Base-by-base conservation (phyloP, 1,140 invertebrate species). In the Dendrolimus punctatus region DNA sequence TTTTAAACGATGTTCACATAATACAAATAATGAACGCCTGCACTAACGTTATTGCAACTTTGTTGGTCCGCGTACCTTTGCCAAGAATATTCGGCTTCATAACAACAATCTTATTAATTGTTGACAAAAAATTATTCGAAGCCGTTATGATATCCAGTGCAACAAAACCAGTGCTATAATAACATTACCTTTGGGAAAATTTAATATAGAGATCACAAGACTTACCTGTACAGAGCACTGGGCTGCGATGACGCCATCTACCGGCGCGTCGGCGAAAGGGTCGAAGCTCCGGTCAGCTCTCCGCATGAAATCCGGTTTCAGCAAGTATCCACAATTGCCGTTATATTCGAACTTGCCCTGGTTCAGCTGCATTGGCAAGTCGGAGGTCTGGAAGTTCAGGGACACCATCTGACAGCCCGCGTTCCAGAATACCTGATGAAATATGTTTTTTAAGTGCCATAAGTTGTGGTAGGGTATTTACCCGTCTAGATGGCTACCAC, bases 261-360 rank as follows among this genome's bases (percentile, higher is more conserved):
- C 98, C 1, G 99, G 98, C 58, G 96, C 96, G 88, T 99, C 98
- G 9, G 98, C 98, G 80, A 99, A 99, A 0, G 99, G 99, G 89
- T 99, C 99, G 82, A 99, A 99, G 69, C 93, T 96, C 68, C 97
- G 90, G 87, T 99, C 99, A 5, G 95, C 92, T 47, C 98, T 90
- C 60, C 98, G 90, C 98, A 99, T 99, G 89, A 99, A 99, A 86
- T 99, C 98, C 2, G 98, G 98, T 83, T 99, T 99, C 51, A 99
- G 88, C 8, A 99, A 88, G 88, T 99, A 99, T 5, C 98, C 98
- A 73, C 93, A 98, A 71, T 95, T 96, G 23, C 97, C 98, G 78
- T 99, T 99, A 78, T 99, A 98, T 83, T 99, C 99, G 88, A 99
- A 99, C 90, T 99, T 99, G 60, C 99, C 99, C 89, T 99, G 98